Evolutionary conservation across 2,113 vertebrate species (phyloP).

Genomic region (Neolamprologus kungweensis): DNA sequence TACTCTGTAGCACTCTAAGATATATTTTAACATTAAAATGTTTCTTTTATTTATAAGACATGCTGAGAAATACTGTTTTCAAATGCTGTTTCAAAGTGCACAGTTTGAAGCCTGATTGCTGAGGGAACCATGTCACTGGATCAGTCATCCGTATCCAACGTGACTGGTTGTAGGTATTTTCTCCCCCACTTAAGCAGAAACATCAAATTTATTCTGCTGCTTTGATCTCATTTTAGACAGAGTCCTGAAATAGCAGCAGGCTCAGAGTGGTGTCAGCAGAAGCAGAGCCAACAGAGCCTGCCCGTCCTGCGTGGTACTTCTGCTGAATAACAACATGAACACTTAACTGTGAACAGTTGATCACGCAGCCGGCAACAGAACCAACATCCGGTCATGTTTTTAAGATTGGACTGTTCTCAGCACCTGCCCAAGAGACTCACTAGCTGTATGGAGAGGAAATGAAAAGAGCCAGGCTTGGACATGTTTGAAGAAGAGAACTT

Average conservation of each 20-base stretch:
- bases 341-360: conserved; percentile 48
- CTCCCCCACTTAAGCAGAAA: conserved; percentile 9
- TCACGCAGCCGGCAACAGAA: conserved; percentile 26
- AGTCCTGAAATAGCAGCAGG: conserved; percentile 40
- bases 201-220: conserved; percentile 43
- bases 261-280: conserved; percentile 44
- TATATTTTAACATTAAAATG: neutral
- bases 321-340: conserved; percentile 32
- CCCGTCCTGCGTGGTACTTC: neutral
- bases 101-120: neutral
- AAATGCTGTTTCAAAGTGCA: neutral
- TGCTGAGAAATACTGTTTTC: neutral
- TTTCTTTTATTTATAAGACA: neutral
- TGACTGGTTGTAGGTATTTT: conserved; percentile 15
- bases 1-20: neutral
- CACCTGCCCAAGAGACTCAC: conserved; percentile 38
- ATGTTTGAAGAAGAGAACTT: conserved; percentile 67
- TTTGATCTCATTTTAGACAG: conserved; percentile 51
- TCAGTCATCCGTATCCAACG: conserved; percentile 31
- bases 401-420: conserved; percentile 52
- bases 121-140: neutral
- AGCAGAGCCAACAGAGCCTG: conserved; percentile 4
- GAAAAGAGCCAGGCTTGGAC: conserved; percentile 49
- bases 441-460: conserved; percentile 44
- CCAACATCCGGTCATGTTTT: conserved; percentile 37